Evolutionary conservation across 2,888 invertebrate species (phyloP).

Genomic region (Erebia palarica): DNA sequence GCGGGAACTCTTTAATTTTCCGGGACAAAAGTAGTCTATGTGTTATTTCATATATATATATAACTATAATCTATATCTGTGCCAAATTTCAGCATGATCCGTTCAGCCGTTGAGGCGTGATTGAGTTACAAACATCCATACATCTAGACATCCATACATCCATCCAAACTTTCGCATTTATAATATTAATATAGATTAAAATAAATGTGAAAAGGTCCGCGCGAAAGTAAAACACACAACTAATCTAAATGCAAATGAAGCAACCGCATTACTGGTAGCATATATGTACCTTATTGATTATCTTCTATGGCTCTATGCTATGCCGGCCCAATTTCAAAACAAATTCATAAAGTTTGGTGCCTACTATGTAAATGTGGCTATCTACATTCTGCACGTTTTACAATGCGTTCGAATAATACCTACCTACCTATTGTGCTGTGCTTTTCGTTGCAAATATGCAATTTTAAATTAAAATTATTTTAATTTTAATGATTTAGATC

Average conservation of each 20-base stretch:
- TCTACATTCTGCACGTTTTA: not conserved
- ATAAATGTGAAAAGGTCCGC: conserved; percentile 20
- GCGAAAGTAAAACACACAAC: conserved; percentile 41
- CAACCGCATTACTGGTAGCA: conserved; percentile 46
- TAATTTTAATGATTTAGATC: too few relatives aligned
- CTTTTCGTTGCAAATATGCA: not conserved
- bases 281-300: conserved; percentile 49
- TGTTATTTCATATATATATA: too few relatives aligned
- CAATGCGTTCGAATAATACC: conserved; percentile 6
- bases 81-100: too few relatives aligned
- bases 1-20: too few relatives aligned
- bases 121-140: too few relatives aligned
- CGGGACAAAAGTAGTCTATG: too few relatives aligned
- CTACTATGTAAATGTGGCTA: not conserved
- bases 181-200: not conserved
- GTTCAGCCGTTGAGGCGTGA: too few relatives aligned
- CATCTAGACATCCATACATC: too few relatives aligned
- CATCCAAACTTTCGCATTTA: too few relatives aligned
- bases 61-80: too few relatives aligned
- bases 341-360: conserved; percentile 20
- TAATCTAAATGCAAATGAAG: conserved; percentile 65
- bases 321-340: conserved; percentile 26
- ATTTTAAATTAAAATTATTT: too few relatives aligned
- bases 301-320: conserved; percentile 32
- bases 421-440: too few relatives aligned